Evolutionary conservation across 2,888 invertebrate species (phyloP).

Genomic region (Thelaira solivaga): DNA sequence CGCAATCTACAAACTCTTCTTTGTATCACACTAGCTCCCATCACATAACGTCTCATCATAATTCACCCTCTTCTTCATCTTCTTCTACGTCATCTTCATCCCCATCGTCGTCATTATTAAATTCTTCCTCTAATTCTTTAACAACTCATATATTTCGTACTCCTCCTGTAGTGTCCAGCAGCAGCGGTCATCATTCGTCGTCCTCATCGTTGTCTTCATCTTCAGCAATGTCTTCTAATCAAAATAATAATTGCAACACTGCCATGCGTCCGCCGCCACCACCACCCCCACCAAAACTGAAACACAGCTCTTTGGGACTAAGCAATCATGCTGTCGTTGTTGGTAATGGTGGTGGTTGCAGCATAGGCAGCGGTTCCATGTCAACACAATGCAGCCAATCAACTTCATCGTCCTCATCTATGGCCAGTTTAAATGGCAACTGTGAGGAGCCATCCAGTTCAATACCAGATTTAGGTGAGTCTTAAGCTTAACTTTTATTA

Average conservation of each 20-base stretch:
- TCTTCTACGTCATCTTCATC: slow-evolving; percentile 62
- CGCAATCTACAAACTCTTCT: slow-evolving; percentile 25
- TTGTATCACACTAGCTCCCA: slow-evolving; percentile 15
- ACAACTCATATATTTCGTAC: slow-evolving; percentile 72
- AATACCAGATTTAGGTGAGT: slow-evolving; percentile 92
- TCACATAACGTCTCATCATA: slow-evolving; percentile 42
- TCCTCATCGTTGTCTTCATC: slow-evolving; percentile 44
- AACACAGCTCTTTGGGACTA: slow-evolving; percentile 68
- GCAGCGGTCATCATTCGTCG: slow-evolving; percentile 65
- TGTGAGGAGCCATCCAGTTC: slow-evolving; percentile 91
- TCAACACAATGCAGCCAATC: slow-evolving; percentile 18
- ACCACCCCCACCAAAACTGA: slow-evolving; percentile 76
- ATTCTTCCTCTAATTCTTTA: slow-evolving; percentile 58
- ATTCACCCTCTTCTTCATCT: slow-evolving; percentile 41
- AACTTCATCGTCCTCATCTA: slow-evolving; percentile 15
- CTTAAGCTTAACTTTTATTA: too few relatives aligned
- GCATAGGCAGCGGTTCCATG: not conserved
- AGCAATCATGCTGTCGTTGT: slow-evolving; percentile 56
- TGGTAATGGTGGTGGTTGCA: slow-evolving; percentile 30
- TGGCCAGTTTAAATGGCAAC: slow-evolving; percentile 68
- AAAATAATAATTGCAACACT: slow-evolving; percentile 67
- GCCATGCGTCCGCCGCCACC: slow-evolving; percentile 77
- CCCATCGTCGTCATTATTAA: slow-evolving; percentile 59
- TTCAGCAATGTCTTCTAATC: slow-evolving; percentile 31
- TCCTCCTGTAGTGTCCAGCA: slow-evolving; percentile 76